Conservation (phyloP, 92 coral and sea anemone species). For the Pocillopora meandrina region DNA sequence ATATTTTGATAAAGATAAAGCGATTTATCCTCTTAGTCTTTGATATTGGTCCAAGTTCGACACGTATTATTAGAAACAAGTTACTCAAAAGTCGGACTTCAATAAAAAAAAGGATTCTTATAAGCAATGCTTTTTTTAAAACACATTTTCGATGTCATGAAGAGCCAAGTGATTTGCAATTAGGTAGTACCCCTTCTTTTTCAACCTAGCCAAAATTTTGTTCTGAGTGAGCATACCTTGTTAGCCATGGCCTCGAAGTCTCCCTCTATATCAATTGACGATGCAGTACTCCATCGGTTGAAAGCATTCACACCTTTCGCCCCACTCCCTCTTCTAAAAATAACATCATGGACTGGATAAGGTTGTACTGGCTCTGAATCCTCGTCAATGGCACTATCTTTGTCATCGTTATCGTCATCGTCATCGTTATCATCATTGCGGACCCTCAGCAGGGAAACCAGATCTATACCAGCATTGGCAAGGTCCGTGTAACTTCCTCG, state of each 20-base stretch:
- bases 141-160: no score
- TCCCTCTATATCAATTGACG: conserved; percentile 56
- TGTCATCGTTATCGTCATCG: conserved; percentile 68
- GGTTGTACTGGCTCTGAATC: conserved; percentile 56
- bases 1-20: not conserved
- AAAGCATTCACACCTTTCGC: conserved; percentile 39
- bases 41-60: no score
- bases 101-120: no score
- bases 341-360: conserved; percentile 11
- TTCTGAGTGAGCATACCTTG: not conserved
- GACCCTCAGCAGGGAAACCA: conserved; percentile 67
- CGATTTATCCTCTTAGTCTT: no score
- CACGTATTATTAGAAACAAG: no score
- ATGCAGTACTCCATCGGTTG: conserved; percentile 59
- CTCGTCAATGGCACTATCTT: conserved; percentile 82
- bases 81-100: no score
- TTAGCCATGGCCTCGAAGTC: conserved; percentile 42
- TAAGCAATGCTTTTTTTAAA: no score
- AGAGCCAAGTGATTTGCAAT: no score
- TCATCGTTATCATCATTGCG: conserved; percentile 68
- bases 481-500: conserved; percentile 77
- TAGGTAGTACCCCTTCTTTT: no score
- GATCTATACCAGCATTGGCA: conserved; percentile 71
- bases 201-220: no score
- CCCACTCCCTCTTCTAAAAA: conserved; percentile 19